Conservation (phyloP, 2,888 invertebrate genomes). For the Nephrocerus scutellatus region DNA sequence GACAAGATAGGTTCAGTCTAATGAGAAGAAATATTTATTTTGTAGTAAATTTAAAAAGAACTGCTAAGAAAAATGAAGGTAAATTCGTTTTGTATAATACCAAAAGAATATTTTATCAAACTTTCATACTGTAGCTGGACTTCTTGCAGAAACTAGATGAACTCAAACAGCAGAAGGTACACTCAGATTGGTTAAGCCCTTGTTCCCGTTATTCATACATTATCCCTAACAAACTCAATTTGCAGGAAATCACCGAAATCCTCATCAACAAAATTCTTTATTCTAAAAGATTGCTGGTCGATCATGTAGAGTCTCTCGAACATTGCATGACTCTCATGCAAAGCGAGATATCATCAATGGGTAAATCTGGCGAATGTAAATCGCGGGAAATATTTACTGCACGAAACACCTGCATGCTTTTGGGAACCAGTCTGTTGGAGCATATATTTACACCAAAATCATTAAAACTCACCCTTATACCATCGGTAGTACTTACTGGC, state of each 20-base stretch:
- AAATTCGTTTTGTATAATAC: too few relatives aligned
- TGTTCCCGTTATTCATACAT: neutral
- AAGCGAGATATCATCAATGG: neutral
- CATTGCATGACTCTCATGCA: slow-evolving; percentile 31
- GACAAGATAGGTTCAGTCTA: too few relatives aligned
- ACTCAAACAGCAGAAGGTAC: neutral
- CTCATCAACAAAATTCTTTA: slow-evolving; percentile 38
- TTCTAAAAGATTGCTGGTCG: slow-evolving; percentile 42
- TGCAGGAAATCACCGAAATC: slow-evolving; percentile 31
- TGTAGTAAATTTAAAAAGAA: neutral
- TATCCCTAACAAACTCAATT: neutral
- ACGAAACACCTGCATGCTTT: slow-evolving; percentile 34
- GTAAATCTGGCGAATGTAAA: neutral
- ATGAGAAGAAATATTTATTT: too few relatives aligned
- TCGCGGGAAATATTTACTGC: slow-evolving; percentile 30
- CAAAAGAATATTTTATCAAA: too few relatives aligned
- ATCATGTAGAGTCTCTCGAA: slow-evolving; percentile 45
- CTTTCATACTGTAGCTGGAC: neutral
- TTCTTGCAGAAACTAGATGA: neutral
- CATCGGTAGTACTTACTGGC: slow-evolving; percentile 33
- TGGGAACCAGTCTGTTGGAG: slow-evolving; percentile 35
- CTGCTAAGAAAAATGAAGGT: slow-evolving; percentile 9
- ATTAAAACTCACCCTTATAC: slow-evolving; percentile 32
- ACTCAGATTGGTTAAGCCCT: neutral
- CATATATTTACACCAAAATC: slow-evolving; percentile 36